Evolutionary conservation across 1,140 invertebrate genomes (phyloP), one percentile per base, ranked within the genome.

Genomic region (Bombus sibiricus): DNA sequence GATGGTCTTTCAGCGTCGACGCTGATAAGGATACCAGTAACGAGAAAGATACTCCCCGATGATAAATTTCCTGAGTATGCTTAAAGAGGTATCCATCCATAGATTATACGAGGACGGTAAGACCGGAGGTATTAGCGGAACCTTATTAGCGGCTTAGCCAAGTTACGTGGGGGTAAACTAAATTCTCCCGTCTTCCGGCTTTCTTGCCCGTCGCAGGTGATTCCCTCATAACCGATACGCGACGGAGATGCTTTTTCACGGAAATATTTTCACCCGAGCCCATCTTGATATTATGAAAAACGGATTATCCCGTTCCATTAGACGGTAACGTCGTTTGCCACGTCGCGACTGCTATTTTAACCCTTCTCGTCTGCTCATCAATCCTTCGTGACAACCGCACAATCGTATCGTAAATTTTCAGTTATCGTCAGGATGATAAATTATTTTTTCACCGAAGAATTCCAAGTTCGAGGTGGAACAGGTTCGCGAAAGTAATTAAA

Each of bases 121-220:
- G 84, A 85, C 81, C 75, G 43, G 68, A 39, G 73, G 83, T 91
- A 89, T 91, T 90, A 91, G 53, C 78, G 62, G 69, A 91, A 91
- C 87, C 71, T 91, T 86, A 91, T 91, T 89, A 91, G 83, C 85
- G 90, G 86, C 88, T 88, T 90, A 91, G 88, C 80, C 66, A 83
- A 91, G 83, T 91, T 91, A 87, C 83, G 64, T 69, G 75, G 59
- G 57, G 71, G 89, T 84, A 89, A 89, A 91, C 88, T 80, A 82
- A 86, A 88, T 91, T 90, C 81, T 66, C 83, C 15, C 72, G 76
- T 74, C 73, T 79, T 81, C 64, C 64, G 53, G 81, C 75, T 89
- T 85, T 85, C 82, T 89, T 88, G 78, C 47, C 79, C 77, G 66
- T 76, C 78, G 62, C 39, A 34, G 68, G 53, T 75, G 75, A 85